Conservation (phyloP, 2,113 vertebrate genomes). For the Tichodroma muraria region DNA sequence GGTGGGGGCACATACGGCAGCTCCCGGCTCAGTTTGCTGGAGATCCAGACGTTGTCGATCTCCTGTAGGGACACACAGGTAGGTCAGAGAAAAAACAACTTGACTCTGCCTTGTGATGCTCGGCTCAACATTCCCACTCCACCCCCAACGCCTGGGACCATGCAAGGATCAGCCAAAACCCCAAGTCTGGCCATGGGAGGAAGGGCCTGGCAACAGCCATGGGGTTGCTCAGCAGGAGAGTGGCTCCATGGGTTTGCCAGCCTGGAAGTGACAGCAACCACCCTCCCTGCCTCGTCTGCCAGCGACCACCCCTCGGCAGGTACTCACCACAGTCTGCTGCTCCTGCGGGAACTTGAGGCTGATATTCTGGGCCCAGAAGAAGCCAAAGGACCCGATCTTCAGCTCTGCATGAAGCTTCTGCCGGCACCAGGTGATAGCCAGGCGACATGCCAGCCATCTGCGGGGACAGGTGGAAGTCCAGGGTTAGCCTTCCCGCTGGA, state of each 20-base stretch:
- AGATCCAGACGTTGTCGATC: constrained; percentile 93
- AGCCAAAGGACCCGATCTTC: constrained; percentile 86
- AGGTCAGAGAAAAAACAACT: not conserved
- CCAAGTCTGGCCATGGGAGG: not conserved
- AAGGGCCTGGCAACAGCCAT: not conserved
- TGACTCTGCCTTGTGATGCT: not conserved
- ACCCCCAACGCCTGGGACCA: not conserved
- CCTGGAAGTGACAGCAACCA: not conserved
- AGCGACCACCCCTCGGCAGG: rapidly evolving
- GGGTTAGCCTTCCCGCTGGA: not conserved
- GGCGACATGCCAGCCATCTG: constrained; percentile 84
- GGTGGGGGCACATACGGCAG: constrained; percentile 82
- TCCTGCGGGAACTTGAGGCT: constrained; percentile 85
- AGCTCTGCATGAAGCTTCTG: constrained; percentile 83
- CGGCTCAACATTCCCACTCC: rapidly evolving
- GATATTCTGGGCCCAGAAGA: constrained; percentile 87
- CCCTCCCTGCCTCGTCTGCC: not conserved
- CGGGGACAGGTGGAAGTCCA: not conserved
- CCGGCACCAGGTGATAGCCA: constrained; percentile 83
- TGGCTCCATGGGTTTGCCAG: not conserved
- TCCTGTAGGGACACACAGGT: constrained; percentile 74
- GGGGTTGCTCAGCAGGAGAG: not conserved
- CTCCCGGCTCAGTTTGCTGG: constrained; percentile 91
- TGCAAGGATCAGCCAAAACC: not conserved
- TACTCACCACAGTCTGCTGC: constrained; percentile 88